These are phyloP conservation scores for Eupithecia abbreviata DNA, from an alignment of 2,888 invertebrate genomes.

Conservation along the genomic window DNA sequence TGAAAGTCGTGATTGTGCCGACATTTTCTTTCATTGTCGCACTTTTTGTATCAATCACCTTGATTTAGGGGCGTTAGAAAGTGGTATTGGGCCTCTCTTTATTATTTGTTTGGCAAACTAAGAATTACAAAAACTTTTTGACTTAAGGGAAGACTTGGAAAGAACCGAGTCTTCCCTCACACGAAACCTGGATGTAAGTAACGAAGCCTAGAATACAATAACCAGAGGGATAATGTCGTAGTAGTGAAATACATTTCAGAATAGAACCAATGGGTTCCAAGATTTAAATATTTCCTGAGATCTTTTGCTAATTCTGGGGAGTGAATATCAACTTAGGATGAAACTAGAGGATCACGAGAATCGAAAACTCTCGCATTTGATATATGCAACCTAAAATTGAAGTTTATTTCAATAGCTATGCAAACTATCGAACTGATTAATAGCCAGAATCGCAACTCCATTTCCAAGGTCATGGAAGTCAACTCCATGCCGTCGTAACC, in stretches of 20 bases:
- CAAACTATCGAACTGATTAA: slow-evolving; percentile 1
- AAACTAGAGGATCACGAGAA: background rate
- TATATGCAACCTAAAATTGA: background rate
- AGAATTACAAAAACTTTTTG: background rate
- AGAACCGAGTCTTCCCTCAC: background rate
- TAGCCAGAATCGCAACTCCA: background rate
- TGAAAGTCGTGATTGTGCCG: slow-evolving; percentile 69
- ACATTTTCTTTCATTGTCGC: slow-evolving; percentile 62
- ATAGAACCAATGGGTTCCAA: background rate
- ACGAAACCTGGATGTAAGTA: background rate
- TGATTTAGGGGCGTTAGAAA: slow-evolving; percentile 28
- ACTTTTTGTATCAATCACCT: slow-evolving; percentile 57
- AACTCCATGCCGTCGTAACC: slow-evolving; percentile 6
- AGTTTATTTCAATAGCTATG: background rate
- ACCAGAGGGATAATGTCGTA: background rate
- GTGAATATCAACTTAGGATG: background rate
- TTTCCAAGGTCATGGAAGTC: background rate
- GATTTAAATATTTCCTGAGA: background rate
- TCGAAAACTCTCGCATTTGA: background rate
- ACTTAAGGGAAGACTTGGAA: no score
- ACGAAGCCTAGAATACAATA: background rate
- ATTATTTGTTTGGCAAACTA: background rate
- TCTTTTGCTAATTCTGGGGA: background rate
- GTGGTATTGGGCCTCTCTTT: slow-evolving; percentile 8
- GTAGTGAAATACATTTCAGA: background rate